Conservation (phyloP, 2,797 vertebrate genomes). For the Scolopax rusticola region DNA sequence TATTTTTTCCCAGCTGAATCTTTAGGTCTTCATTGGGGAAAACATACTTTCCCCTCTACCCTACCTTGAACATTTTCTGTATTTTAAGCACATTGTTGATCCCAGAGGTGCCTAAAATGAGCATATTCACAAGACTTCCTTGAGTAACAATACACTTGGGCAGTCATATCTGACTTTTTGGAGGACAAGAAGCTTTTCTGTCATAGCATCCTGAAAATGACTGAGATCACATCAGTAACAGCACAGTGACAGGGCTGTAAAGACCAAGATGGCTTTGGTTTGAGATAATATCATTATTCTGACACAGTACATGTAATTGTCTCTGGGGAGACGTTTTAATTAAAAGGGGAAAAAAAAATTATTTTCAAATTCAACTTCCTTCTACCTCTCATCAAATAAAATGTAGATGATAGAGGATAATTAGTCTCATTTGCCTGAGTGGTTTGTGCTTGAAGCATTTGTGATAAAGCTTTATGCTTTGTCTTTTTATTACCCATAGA, state of each 20-base stretch:
- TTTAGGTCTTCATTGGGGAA: background rate
- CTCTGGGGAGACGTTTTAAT: background rate
- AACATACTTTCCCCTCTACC: fast-evolving
- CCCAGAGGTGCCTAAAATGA: background rate
- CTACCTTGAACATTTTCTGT: background rate
- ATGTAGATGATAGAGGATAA: background rate
- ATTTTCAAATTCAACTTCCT: background rate
- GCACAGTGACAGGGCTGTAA: background rate
- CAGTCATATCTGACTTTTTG: background rate
- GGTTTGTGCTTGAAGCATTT: background rate
- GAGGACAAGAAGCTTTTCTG: background rate
- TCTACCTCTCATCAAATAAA: background rate
- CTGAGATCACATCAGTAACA: background rate
- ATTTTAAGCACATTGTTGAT: background rate
- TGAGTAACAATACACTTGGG: background rate
- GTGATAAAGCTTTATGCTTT: background rate
- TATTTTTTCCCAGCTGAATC: background rate
- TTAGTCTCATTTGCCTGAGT: background rate
- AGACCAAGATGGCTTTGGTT: background rate
- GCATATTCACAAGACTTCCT: background rate
- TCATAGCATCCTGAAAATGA: background rate
- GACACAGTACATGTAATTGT: background rate
- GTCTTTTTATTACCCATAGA: background rate
- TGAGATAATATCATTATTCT: background rate
- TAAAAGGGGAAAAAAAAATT: background rate